These are phyloP conservation scores for Alentia gelatinosa DNA, from an alignment of 2,888 invertebrate species.

Conservation along the genomic window DNA sequence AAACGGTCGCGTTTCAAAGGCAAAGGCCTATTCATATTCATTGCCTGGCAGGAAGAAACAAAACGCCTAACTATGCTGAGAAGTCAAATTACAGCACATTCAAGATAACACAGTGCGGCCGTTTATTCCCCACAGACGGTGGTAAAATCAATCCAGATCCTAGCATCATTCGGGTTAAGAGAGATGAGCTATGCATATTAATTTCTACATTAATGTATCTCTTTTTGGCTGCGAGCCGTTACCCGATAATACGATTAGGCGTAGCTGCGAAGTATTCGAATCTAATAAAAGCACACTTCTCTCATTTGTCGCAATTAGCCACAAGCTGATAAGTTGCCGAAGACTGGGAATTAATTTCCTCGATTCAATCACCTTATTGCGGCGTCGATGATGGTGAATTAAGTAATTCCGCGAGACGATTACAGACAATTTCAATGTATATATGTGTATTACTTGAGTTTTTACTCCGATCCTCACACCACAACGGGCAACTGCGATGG, in stretches of 20 bases:
- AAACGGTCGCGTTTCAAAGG: slow-evolving; percentile 32
- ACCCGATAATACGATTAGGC: slow-evolving; percentile 33
- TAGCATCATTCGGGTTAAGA: slow-evolving; percentile 15
- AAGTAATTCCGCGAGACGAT: slow-evolving; percentile 21
- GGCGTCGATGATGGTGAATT: slow-evolving; percentile 14
- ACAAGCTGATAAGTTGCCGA: slow-evolving; percentile 28
- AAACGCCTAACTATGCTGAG: slow-evolving; percentile 27
- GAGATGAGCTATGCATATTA: slow-evolving; percentile 29
- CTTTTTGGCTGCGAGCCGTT: slow-evolving; percentile 21
- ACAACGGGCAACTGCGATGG: neutral
- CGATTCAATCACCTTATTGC: slow-evolving; percentile 34
- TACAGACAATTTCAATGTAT: neutral
- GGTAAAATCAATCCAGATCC: neutral
- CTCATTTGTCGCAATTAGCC: slow-evolving; percentile 50
- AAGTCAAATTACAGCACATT: slow-evolving; percentile 47
- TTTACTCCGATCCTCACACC: neutral
- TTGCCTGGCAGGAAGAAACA: slow-evolving; percentile 37
- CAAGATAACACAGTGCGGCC: slow-evolving; percentile 25
- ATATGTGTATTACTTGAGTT: slow-evolving; percentile 14
- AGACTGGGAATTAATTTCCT: neutral
- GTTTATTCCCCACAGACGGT: slow-evolving; percentile 49
- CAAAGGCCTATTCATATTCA: slow-evolving; percentile 50
- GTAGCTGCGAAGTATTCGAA: slow-evolving; percentile 41
- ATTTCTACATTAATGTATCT: slow-evolving; percentile 49
- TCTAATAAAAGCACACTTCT: slow-evolving; percentile 45